These are phyloP conservation scores for Etheostoma cragini DNA, from an alignment of 2,113 vertebrate genomes.

Conservation along the genomic window DNA sequence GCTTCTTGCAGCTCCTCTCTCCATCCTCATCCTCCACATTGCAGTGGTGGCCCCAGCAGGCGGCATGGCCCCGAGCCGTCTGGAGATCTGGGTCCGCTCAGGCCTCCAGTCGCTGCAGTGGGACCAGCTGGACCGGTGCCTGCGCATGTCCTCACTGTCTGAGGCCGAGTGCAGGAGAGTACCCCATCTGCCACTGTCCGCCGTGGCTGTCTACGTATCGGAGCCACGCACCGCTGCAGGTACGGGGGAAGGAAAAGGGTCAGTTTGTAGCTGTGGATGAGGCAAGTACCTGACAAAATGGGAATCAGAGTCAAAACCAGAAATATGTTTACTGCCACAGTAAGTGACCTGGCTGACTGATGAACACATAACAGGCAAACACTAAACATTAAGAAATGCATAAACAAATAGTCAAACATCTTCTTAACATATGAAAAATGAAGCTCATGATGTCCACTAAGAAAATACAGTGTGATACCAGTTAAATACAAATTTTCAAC, in stretches of 20 bases:
- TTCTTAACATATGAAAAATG: too few species aligned
- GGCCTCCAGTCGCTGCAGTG: slow-evolving; percentile 83
- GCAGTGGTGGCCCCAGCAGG: not conserved
- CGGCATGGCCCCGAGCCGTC: slow-evolving; percentile 53
- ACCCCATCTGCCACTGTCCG: slow-evolving; percentile 75
- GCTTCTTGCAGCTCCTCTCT: slow-evolving; percentile 35
- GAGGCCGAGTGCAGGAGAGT: slow-evolving; percentile 80
- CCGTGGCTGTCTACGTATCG: slow-evolving; percentile 80
- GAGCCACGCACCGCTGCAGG: slow-evolving; percentile 64
- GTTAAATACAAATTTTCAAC: not conserved
- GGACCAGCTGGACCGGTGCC: slow-evolving; percentile 82
- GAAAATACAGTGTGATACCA: not conserved
- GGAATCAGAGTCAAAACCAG: too few species aligned
- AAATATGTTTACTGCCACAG: too few species aligned
- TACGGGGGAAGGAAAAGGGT: slow-evolving; percentile 24
- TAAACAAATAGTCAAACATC: too few species aligned
- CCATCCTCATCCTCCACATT: slow-evolving; percentile 61
- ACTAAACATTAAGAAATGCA: too few species aligned
- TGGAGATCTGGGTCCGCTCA: slow-evolving; percentile 84
- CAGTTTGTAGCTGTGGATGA: not conserved
- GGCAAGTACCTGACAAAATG: not conserved
- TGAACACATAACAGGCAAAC: too few species aligned
- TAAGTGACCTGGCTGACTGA: too few species aligned
- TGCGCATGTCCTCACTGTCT: slow-evolving; percentile 72
- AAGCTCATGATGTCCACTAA: too few species aligned